phyloP scores from a whole-genome alignment of 2,797 vertebrate genomes.

The Tamandua tetradactyla region DNA sequence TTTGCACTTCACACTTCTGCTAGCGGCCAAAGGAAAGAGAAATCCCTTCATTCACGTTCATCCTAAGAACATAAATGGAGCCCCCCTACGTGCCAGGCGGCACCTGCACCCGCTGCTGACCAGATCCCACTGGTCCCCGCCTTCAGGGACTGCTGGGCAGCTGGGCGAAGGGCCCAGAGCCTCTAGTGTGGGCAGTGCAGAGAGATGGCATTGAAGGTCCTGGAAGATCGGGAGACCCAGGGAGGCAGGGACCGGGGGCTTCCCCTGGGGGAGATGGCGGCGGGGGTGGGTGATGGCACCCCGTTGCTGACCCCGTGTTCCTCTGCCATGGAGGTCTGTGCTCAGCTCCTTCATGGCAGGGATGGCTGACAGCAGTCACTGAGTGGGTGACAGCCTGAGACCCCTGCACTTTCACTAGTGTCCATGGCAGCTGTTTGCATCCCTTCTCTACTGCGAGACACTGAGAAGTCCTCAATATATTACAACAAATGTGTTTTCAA shows the following conservation, averaged over 20 bases:
- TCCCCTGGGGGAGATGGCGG: no score
- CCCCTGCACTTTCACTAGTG: no score
- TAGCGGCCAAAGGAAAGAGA: accelerated
- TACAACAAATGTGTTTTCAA: accelerated
- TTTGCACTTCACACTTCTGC: accelerated
- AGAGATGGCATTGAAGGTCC: not conserved
- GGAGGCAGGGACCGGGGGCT: not conserved
- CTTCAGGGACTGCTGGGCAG: accelerated
- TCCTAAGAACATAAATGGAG: not conserved
- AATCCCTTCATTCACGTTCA: accelerated
- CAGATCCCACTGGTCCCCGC: accelerated
- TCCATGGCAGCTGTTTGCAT: accelerated
- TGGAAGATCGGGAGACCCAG: not conserved
- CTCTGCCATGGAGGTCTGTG: no score
- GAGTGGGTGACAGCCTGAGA: accelerated
- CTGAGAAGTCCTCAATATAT: not conserved
- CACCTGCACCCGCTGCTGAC: accelerated
- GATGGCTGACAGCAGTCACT: accelerated
- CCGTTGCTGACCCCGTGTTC: no score
- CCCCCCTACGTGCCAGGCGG: accelerated
- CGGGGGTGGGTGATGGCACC: no score
- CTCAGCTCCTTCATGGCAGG: accelerated
- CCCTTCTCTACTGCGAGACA: no score
- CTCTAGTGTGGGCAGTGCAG: not conserved
- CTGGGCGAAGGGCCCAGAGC: no score